These are phyloP conservation scores for Rhysida immarginata DNA, from an alignment of 1,140 invertebrate genomes.

Conservation along the genomic window DNA sequence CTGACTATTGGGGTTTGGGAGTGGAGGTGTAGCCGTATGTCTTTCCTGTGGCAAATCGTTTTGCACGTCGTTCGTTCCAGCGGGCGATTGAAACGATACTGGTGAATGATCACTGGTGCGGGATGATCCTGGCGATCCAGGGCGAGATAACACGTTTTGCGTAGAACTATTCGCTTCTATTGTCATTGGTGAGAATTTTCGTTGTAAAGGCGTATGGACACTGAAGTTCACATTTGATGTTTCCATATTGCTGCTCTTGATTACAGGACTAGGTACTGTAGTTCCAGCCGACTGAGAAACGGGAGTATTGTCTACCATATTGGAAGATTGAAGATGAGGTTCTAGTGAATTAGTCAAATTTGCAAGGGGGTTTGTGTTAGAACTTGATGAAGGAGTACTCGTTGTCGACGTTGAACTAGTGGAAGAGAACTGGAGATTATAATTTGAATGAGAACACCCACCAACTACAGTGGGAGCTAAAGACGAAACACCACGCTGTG, in stretches of 20 bases:
- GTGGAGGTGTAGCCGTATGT: background rate
- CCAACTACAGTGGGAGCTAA: constrained; percentile 21
- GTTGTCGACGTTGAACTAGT: background rate
- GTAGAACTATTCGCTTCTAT: constrained; percentile 23
- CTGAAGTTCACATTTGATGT: background rate
- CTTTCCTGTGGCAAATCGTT: background rate
- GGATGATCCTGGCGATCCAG: constrained; percentile 5
- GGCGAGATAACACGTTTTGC: too few relatives aligned
- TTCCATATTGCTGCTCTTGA: background rate
- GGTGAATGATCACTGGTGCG: constrained; percentile 18
- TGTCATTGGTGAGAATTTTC: constrained; percentile 44
- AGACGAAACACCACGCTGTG: constrained; percentile 40
- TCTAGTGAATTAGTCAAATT: background rate
- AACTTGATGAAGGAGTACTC: background rate
- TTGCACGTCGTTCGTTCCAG: background rate
- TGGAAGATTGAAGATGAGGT: constrained; percentile 7
- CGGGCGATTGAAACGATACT: background rate
- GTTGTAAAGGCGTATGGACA: constrained; percentile 38
- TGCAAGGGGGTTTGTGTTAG: background rate
- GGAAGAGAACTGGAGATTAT: constrained; percentile 10
- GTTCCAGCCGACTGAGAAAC: background rate
- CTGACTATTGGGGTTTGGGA: background rate
- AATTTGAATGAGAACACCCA: constrained; percentile 3
- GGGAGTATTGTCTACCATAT: constrained; percentile 9
- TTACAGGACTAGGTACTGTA: background rate